Conservation (phyloP, 2,797 vertebrate species). For the Monodelphis domestica region DNA sequence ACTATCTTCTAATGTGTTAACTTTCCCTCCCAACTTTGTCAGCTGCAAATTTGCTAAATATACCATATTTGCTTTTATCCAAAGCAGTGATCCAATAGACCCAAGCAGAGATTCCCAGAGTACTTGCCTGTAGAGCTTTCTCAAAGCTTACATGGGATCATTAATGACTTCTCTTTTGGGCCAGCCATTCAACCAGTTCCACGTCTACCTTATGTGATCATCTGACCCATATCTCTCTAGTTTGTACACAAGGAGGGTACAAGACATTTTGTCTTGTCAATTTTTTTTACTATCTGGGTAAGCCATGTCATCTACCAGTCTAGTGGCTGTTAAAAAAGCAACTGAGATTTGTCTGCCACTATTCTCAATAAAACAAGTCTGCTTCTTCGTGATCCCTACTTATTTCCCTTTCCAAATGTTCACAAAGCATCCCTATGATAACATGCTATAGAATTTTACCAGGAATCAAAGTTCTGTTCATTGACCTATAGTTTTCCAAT, state of each 20-base stretch:
- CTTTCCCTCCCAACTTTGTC: neutral
- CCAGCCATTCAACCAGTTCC: neutral
- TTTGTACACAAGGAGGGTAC: neutral
- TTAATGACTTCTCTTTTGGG: neutral
- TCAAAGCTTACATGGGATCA: neutral
- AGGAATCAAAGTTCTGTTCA: neutral
- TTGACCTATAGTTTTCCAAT: neutral
- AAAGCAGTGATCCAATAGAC: neutral
- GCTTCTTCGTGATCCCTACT: neutral
- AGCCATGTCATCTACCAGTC: neutral
- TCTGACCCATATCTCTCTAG: neutral
- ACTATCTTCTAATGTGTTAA: neutral
- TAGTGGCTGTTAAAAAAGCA: neutral
- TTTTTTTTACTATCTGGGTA: neutral
- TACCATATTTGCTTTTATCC: neutral
- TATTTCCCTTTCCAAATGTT: neutral
- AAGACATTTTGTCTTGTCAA: neutral
- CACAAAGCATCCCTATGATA: neutral
- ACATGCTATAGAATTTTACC: neutral
- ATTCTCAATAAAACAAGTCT: neutral
- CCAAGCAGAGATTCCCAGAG: neutral
- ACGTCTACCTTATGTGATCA: neutral
- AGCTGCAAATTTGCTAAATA: neutral
- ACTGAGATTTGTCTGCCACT: neutral
- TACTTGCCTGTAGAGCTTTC: neutral